Percentiles rank a stretch among this genome's conserved stretches.
These are phyloP conservation scores for Drosophila helvetica DNA, from an alignment of 2,888 invertebrate species.

Conservation along the genomic window DNA sequence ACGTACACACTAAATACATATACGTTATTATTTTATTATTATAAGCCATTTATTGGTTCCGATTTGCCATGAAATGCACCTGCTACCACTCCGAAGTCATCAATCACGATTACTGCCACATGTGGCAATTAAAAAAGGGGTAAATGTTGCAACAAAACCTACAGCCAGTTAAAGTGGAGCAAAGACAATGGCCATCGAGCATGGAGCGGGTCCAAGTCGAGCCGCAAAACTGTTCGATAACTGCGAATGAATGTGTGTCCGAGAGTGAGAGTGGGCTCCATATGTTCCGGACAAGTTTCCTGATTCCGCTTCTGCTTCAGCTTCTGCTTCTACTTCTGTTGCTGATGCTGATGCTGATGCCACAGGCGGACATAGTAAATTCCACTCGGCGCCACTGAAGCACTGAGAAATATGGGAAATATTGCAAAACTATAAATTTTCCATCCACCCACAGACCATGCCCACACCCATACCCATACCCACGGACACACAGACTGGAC, in stretches of 20 bases:
- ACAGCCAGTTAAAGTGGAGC: constrained; percentile 21
- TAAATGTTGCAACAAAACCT: not conserved
- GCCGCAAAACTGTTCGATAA: constrained; percentile 32
- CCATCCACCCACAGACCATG: constrained; percentile 23
- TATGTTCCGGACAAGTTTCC: constrained; percentile 44
- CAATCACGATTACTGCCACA: constrained; percentile 43
- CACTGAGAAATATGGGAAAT: constrained; percentile 78
- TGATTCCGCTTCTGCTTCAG: constrained; percentile 6
- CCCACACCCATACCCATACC: not conserved
- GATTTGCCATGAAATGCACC: constrained; percentile 13
- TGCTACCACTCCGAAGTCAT: constrained; percentile 25
- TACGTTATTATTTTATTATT: constrained; percentile 26
- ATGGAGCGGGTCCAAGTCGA: not conserved
- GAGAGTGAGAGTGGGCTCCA: constrained; percentile 16
- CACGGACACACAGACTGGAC: constrained; percentile 4
- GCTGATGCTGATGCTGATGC: not conserved
- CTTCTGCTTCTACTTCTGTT: constrained; percentile 20
- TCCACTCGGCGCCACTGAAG: constrained; percentile 56
- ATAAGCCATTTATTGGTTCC: constrained; percentile 24
- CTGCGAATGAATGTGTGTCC: constrained; percentile 39
- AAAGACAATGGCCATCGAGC: constrained; percentile 13
- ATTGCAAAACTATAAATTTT: constrained; percentile 74
- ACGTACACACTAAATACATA: constrained; percentile 3
- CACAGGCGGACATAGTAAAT: constrained; percentile 48
- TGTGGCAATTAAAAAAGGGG: constrained; percentile 56